Conservation (phyloP, 2,797 vertebrate species). For the Rhynchotus rufescens region DNA sequence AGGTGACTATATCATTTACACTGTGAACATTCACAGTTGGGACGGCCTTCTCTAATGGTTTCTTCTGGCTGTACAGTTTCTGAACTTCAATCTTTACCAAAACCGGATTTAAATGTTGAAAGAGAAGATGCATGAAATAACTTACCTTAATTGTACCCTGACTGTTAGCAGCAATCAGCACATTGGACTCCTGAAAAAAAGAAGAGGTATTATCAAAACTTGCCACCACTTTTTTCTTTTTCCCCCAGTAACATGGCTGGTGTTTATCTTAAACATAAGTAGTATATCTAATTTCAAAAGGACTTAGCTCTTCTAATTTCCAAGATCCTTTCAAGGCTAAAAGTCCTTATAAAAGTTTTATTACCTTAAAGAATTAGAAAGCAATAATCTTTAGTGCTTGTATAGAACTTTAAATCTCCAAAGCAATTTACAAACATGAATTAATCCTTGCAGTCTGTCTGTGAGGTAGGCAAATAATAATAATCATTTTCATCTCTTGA, state of each 20-base stretch:
- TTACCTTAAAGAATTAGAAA: slow-evolving; percentile 46
- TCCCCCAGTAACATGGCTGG: not conserved
- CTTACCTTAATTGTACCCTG: slow-evolving; percentile 99
- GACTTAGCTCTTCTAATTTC: slow-evolving; percentile 25
- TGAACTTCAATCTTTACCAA: slow-evolving; percentile 32
- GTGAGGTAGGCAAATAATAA: slow-evolving; percentile 27
- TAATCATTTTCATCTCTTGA: slow-evolving; percentile 44
- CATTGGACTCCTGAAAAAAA: slow-evolving; percentile 93
- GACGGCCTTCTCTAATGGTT: slow-evolving; percentile 26
- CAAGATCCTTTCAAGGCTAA: not conserved
- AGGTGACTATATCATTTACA: slow-evolving; percentile 20
- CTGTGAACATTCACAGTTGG: not conserved
- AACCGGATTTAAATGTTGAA: slow-evolving; percentile 26
- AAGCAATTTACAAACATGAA: slow-evolving; percentile 60
- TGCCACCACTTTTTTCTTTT: not conserved
- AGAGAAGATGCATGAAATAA: slow-evolving; percentile 41
- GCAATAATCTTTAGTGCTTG: slow-evolving; percentile 31
- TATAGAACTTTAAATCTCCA: slow-evolving; percentile 29
- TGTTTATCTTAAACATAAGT: slow-evolving; percentile 18
- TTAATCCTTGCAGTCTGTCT: slow-evolving; percentile 11
- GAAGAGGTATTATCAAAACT: slow-evolving; percentile 61
- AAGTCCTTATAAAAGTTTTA: slow-evolving; percentile 24
- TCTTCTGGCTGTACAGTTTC: not conserved
- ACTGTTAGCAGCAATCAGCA: slow-evolving; percentile 99
- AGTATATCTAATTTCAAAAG: slow-evolving; percentile 24